Base-by-base conservation (phyloP, 2,888 invertebrate genomes). In the Eupelmus urozonus region DNA sequence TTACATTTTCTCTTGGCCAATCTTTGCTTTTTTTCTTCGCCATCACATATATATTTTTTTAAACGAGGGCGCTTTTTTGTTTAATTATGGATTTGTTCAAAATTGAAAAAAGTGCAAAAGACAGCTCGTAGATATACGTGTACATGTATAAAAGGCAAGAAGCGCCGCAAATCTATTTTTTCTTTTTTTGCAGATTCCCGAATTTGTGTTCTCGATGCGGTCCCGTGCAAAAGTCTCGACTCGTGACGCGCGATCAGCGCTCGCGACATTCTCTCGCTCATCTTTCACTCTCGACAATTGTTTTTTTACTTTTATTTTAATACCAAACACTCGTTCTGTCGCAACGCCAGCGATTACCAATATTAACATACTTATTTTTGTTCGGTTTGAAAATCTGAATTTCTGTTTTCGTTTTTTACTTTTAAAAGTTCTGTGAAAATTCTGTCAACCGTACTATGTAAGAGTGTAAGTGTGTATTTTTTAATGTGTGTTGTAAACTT, bases 41-140 rank as follows among this genome's bases (percentile, higher is more conserved):
- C n/a, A n/a, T 51, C 18, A 13, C 20, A 18, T 51, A 1, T 45
- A n/a, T 13, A 13, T 45, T 45, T 16, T 45, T 45, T 34, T 49
- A 18, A 49, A 18, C 49, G 49, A n/a, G 5, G 49, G n/a, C 49
- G 34, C 34, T 53, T 27, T 49, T 53, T 53, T 53, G 4, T 20
- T 53, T 53, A 53, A 13, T 29, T 49, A 34, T 20, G 25, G 59
- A 13, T 72, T 76, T 69, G 53, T 78, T 80, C 18, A 76, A 80
- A 80, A 79, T 80, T 78, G 79, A 62, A 80, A 80, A 79, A 79
- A 75, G 75, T 80, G 80, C 73, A 80, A 80, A 79, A 80, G 70
- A 79, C 74, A 57, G 57, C 63, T 72, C 53, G 42, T 66, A 62
- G n/a, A n/a, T 65, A 65, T n/a, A 20, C 29, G 60, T 60, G 65